Evolutionary conservation across 2,797 vertebrate genomes (phyloP).

Genomic region (Rhynchotus rufescens): DNA sequence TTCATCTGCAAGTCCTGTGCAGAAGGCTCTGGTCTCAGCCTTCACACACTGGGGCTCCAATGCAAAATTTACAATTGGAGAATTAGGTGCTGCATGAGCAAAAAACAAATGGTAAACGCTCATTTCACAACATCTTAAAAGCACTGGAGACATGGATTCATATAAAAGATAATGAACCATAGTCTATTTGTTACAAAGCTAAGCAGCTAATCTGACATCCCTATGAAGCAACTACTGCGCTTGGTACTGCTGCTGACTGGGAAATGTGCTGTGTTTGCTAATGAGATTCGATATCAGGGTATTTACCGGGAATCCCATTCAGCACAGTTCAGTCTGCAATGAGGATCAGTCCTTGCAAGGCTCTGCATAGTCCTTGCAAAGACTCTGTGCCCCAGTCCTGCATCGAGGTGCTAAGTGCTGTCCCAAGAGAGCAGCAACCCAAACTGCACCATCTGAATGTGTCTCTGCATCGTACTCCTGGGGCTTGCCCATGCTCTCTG

Average conservation of each 20-base stretch:
- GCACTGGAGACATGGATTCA: slow-evolving; percentile 25
- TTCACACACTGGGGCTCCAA: accelerated
- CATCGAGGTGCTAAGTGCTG: neutral
- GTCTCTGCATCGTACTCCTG: neutral
- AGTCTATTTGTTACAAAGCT: slow-evolving; percentile 51
- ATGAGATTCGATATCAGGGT: neutral
- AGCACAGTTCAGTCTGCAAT: neutral
- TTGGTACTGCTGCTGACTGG: neutral
- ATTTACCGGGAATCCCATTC: neutral
- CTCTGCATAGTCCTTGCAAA: neutral
- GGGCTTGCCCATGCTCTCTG: neutral
- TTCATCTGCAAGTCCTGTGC: neutral
- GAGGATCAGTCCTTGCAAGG: neutral
- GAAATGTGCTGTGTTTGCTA: neutral
- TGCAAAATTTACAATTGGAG: neutral
- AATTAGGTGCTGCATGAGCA: neutral
- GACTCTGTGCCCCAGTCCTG: no score
- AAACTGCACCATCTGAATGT: neutral
- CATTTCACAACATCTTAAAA: slow-evolving; percentile 1
- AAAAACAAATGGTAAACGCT: slow-evolving; percentile 15
- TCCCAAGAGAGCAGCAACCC: no score
- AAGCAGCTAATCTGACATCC: slow-evolving; percentile 38
- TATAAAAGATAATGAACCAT: slow-evolving; percentile 39
- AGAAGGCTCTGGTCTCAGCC: neutral
- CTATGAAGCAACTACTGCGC: neutral